phyloP scores from a whole-genome alignment of 1,140 invertebrate genomes.

The Onthophagus taurus region DNA sequence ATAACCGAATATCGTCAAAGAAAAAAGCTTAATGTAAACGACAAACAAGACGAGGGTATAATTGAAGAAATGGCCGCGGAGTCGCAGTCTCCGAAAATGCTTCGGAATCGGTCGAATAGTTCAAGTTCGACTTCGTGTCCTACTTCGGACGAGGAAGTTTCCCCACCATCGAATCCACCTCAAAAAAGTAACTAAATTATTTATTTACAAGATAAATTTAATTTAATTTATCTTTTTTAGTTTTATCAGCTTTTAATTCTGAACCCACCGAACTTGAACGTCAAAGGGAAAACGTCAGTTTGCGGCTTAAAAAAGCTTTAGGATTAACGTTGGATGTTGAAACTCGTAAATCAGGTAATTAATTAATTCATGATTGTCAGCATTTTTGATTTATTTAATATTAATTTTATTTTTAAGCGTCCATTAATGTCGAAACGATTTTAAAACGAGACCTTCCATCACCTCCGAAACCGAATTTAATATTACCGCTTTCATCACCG shows the following conservation, averaged over 20 bases:
- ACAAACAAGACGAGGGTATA: constrained; percentile 24
- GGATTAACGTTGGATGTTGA: constrained; percentile 33
- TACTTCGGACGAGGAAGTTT: constrained; percentile 44
- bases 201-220: not conserved
- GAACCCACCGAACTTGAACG: constrained; percentile 62
- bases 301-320: constrained; percentile 49
- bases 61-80: constrained; percentile 32
- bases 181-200: constrained; percentile 14
- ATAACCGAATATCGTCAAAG: constrained; percentile 62
- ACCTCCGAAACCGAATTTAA: constrained; percentile 18
- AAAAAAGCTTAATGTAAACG: constrained; percentile 43
- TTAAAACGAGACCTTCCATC: constrained; percentile 28
- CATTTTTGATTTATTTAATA: not conserved
- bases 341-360: constrained; percentile 27
- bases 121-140: constrained; percentile 43
- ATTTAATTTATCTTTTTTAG: constrained; percentile 18
- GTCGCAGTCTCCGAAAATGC: constrained; percentile 26
- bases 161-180: constrained; percentile 28
- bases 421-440: constrained; percentile 29
- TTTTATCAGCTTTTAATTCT: constrained; percentile 45
- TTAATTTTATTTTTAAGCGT: constrained; percentile 18
- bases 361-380: too few relatives aligned
- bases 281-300: constrained; percentile 65
- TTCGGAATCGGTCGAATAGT: constrained; percentile 41
- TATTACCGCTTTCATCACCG: constrained; percentile 20